Evolutionary conservation across 2,888 invertebrate species (phyloP).

Genomic region (Petrophora chlorosata): DNA sequence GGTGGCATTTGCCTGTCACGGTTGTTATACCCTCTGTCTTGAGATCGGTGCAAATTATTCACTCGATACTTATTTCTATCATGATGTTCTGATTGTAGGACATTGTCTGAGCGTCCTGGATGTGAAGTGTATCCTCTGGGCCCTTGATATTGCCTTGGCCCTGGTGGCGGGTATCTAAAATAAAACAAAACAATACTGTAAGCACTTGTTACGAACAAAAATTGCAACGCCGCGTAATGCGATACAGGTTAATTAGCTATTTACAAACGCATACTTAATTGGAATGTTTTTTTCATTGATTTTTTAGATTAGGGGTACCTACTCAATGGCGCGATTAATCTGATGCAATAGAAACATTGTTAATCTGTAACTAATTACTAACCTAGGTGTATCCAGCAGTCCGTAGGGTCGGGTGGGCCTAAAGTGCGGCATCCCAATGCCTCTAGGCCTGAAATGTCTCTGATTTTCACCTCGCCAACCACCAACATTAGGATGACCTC

Average conservation of each 20-base stretch:
- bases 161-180: constrained; percentile 65
- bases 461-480: constrained; percentile 76
- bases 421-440: constrained; percentile 59
- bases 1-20: constrained; percentile 39
- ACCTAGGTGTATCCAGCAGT: constrained; percentile 58
- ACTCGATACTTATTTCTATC: constrained; percentile 55
- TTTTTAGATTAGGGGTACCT: not conserved
- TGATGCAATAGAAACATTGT: constrained; percentile 42
- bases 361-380: constrained; percentile 21
- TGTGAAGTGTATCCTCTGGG: constrained; percentile 44
- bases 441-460: constrained; percentile 70
- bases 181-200: constrained; percentile 11
- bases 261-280: not conserved
- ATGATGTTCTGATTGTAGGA: constrained; percentile 41
- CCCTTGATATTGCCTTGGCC: constrained; percentile 46
- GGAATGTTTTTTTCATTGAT: not conserved
- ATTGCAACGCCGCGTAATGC: not conserved
- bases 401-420: constrained; percentile 57
- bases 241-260: not conserved
- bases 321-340: constrained; percentile 53
- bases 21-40: constrained; percentile 50
- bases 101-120: constrained; percentile 40
- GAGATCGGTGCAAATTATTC: constrained; percentile 43
- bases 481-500: constrained; percentile 73
- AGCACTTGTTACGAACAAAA: not conserved